phyloP scores from a whole-genome alignment of 1,140 invertebrate genomes.

The Andrena cerasifolii region DNA sequence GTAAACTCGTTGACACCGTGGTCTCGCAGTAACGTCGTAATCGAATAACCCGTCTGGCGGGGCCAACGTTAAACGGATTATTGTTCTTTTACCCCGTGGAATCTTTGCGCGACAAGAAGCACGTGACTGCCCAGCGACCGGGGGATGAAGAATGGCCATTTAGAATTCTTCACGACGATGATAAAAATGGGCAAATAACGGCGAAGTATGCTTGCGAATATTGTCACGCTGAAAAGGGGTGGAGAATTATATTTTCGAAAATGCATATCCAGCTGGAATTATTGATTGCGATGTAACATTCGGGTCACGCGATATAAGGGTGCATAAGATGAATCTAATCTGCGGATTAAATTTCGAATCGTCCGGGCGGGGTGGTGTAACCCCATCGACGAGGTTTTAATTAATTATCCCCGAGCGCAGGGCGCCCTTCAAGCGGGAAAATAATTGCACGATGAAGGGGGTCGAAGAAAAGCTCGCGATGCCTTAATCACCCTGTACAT shows the following conservation, averaged over 20 bases:
- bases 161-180: no score
- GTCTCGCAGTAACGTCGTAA: constrained; percentile 29
- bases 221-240: no score
- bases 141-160: neutral
- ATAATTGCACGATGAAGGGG: constrained; percentile 14
- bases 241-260: no score
- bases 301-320: no score
- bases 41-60: constrained; percentile 26
- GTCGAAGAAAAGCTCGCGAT: neutral
- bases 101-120: constrained; percentile 2
- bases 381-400: neutral
- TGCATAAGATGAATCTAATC: no score
- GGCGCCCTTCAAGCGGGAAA: neutral
- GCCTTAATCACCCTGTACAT: constrained; percentile 37
- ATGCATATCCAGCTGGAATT: no score
- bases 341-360: neutral
- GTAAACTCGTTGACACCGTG: constrained; percentile 26
- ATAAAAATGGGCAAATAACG: no score
- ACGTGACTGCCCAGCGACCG: neutral
- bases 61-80: constrained; percentile 43
- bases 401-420: neutral
- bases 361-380: neutral
- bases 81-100: constrained; percentile 32
- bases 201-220: no score
- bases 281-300: no score